Evolutionary conservation across 2,113 vertebrate genomes (phyloP).

Genomic region (Pelodiscus sinensis): DNA sequence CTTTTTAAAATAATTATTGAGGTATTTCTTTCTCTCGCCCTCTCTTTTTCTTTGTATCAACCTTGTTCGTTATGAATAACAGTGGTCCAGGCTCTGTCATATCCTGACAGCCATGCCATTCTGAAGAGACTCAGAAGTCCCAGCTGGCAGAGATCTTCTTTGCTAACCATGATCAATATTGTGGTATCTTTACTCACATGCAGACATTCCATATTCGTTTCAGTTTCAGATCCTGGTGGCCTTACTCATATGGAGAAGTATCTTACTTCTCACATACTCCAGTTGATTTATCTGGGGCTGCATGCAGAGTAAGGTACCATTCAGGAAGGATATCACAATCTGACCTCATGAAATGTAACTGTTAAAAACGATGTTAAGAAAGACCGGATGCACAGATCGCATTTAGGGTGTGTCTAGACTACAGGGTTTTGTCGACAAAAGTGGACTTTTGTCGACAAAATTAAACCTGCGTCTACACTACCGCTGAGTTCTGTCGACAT

Average conservation of each 20-base stretch:
- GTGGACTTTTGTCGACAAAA: too few relatives aligned
- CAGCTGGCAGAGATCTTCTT: background rate
- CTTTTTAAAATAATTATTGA: background rate
- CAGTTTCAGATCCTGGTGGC: background rate
- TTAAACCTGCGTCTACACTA: too few relatives aligned
- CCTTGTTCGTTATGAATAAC: background rate
- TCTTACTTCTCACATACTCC: background rate
- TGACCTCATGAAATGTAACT: background rate
- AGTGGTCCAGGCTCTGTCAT: background rate
- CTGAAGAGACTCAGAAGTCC: background rate
- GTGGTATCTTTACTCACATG: background rate
- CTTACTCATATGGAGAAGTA: fast-evolving
- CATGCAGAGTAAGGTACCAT: background rate
- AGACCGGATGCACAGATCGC: background rate
- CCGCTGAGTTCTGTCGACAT: too few relatives aligned
- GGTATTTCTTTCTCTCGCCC: background rate
- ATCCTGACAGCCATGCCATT: background rate
- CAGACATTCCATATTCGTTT: fast-evolving
- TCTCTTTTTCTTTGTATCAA: background rate
- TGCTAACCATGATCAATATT: background rate
- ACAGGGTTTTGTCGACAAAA: too few relatives aligned
- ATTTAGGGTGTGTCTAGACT: too few relatives aligned
- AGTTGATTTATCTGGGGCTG: background rate
- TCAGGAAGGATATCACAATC: background rate
- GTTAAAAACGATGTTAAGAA: background rate